Percentiles rank a stretch among this genome's conserved stretches.
Conservation (phyloP, 2,797 vertebrate genomes). For the Artibeus lituratus region DNA sequence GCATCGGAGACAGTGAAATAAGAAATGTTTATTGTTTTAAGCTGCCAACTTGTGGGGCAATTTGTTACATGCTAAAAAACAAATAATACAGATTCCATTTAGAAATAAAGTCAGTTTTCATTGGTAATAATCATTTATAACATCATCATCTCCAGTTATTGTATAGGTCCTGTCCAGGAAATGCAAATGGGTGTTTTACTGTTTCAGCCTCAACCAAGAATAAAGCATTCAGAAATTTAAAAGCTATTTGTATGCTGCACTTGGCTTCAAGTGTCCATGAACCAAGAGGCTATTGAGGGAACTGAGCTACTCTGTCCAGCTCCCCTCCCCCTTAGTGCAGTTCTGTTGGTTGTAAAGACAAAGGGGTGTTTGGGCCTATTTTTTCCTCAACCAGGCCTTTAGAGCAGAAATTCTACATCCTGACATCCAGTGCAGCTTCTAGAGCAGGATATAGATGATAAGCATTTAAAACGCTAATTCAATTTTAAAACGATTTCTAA, state of each 20-base stretch:
- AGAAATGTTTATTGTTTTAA: neutral
- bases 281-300: neutral
- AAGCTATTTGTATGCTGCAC: neutral
- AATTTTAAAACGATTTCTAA: neutral
- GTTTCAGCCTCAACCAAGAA: neutral
- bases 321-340: neutral
- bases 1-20: neutral
- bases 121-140: neutral
- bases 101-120: slow-evolving; percentile 5
- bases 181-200: neutral
- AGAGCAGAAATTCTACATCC: neutral
- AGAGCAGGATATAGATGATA: neutral
- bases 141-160: neutral
- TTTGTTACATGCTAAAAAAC: neutral
- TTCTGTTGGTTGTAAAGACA: neutral
- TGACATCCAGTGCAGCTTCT: neutral
- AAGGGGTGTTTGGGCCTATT: neutral
- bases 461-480: slow-evolving; percentile 4
- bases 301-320: neutral
- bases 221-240: slow-evolving; percentile 9
- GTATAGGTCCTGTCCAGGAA: neutral
- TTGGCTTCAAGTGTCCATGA: neutral
- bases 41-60: neutral
- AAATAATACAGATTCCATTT: neutral
- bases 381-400: neutral